Evolutionary conservation across 2,797 vertebrate species (phyloP).

Genomic region (Decapterus maruadsi): DNA sequence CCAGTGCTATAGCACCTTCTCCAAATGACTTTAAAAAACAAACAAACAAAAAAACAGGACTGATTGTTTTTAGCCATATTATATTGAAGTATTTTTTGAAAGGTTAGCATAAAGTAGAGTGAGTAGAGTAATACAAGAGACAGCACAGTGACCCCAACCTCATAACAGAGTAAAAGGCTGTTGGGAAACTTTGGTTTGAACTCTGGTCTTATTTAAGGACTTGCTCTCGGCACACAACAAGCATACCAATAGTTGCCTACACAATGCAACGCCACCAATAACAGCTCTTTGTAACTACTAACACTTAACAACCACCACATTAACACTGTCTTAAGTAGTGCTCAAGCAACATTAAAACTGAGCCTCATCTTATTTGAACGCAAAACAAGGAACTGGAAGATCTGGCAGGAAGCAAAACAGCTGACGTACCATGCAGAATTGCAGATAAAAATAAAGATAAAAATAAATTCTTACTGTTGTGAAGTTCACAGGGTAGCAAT

Average conservation of each 20-base stretch:
- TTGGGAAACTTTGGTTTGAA: conserved; percentile 16
- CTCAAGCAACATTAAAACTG: conserved; percentile 28
- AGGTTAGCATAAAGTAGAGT: conserved; percentile 2
- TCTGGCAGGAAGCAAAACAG: conserved; percentile 33
- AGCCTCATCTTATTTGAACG: conserved; percentile 4
- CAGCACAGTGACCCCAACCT: background rate
- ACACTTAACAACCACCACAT: conserved; percentile 27
- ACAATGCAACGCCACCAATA: conserved; percentile 27
- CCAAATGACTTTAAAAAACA: no score
- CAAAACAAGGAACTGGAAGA: conserved; percentile 27
- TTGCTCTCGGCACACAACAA: conserved; percentile 17
- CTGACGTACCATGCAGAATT: conserved; percentile 22
- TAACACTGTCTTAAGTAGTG: background rate
- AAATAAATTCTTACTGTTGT: conserved; percentile 86
- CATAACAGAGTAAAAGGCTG: conserved; percentile 16
- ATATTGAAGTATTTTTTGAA: conserved; percentile 25
- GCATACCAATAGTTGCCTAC: background rate
- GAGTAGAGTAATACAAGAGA: conserved; percentile 14
- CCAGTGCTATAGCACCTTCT: conserved; percentile 7
- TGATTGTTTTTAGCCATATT: no score
- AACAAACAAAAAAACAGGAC: no score
- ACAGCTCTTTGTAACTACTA: conserved; percentile 11
- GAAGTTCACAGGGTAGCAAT: conserved; percentile 89
- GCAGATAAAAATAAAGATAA: conserved; percentile 31
- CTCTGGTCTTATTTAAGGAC: conserved; percentile 25